These are phyloP conservation scores for Gymnobelideus leadbeateri DNA, from an alignment of 2,113 vertebrate genomes.

Conservation along the genomic window DNA sequence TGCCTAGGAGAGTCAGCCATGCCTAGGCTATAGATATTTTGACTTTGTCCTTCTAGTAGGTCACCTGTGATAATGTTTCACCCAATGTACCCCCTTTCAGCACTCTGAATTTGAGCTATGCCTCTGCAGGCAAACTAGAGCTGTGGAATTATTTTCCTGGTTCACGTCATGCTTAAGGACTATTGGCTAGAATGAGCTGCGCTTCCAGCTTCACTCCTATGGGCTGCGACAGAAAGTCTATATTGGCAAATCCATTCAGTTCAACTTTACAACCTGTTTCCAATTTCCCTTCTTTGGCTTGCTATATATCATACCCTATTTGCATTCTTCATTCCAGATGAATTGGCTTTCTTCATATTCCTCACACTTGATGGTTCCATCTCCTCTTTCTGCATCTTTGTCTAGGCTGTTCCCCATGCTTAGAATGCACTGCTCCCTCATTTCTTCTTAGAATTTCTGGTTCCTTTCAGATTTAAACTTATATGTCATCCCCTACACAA, in stretches of 20 bases:
- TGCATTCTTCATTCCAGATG: neutral
- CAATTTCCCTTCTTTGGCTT: neutral
- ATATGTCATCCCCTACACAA: neutral
- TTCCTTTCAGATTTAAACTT: neutral
- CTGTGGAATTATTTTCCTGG: neutral
- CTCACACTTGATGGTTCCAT: neutral
- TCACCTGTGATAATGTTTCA: neutral
- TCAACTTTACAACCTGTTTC: neutral
- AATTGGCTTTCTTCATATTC: neutral
- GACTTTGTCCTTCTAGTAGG: neutral
- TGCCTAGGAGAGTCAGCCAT: neutral
- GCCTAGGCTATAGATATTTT: neutral
- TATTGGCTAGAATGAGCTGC: neutral
- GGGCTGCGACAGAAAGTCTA: neutral
- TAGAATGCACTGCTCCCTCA: neutral
- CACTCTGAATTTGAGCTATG: neutral
- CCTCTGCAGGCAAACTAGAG: neutral
- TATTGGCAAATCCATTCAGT: neutral
- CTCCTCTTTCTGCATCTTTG: neutral
- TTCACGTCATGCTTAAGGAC: neutral
- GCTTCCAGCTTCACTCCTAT: neutral
- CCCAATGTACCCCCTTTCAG: neutral
- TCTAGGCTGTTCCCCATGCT: neutral
- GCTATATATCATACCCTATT: neutral
- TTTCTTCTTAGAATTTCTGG: neutral